A percentile compares a stretch with the other conserved stretches of the same genome.
phyloP scores from a whole-genome alignment of 2,888 invertebrate genomes.

The Volucella zonaria region DNA sequence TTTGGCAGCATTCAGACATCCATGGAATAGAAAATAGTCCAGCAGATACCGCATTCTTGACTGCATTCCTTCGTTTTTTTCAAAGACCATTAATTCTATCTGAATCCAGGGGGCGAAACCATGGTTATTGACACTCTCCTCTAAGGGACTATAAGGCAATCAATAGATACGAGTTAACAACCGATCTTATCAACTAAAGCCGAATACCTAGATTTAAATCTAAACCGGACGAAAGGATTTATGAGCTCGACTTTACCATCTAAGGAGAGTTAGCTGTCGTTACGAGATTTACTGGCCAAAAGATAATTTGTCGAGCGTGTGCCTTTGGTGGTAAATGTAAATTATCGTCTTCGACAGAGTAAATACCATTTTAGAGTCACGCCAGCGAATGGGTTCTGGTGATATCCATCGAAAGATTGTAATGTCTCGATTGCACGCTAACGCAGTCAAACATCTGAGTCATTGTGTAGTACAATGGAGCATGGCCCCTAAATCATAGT shows the following conservation, averaged over 20 bases:
- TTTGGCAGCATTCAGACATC: too few species aligned
- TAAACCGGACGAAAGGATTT: conserved; percentile 52
- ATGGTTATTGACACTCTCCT: too few species aligned
- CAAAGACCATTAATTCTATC: too few species aligned
- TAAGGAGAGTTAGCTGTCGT: conserved; percentile 54
- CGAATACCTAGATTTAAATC: too few species aligned
- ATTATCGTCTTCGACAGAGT: conserved; percentile 37
- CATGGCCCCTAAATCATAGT: conserved; percentile 51
- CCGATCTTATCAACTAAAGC: too few species aligned
- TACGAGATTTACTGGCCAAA: conserved; percentile 55
- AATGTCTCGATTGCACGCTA: conserved; percentile 67
- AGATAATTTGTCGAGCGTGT: conserved; percentile 71
- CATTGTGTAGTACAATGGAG: conserved; percentile 64
- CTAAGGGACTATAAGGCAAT: too few species aligned
- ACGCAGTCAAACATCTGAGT: conserved; percentile 59
- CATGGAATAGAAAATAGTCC: too few species aligned
- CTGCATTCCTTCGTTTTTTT: too few species aligned
- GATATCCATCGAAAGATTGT: conserved; percentile 63
- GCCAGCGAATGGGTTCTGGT: conserved; percentile 18
- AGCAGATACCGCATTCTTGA: too few species aligned
- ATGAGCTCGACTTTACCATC: conserved; percentile 66
- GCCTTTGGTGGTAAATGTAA: conserved; percentile 68
- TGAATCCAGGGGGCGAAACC: too few species aligned
- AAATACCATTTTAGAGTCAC: conserved; percentile 13
- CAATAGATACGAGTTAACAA: too few species aligned